These are phyloP conservation scores for Erythrocercus mccallii DNA, from an alignment of 2,113 vertebrate species.

Conservation along the genomic window DNA sequence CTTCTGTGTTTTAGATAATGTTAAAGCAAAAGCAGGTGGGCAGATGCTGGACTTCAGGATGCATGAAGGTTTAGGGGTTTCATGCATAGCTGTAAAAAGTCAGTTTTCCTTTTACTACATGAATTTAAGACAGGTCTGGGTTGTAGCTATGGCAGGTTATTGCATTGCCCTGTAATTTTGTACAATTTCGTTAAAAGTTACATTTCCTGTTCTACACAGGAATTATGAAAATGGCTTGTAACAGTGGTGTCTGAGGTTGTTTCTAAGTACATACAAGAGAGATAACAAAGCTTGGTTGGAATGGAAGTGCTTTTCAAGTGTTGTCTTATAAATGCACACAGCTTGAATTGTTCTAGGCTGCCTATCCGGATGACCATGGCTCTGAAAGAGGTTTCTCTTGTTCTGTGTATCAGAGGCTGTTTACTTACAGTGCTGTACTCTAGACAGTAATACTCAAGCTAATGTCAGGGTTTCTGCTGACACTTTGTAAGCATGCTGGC, in stretches of 20 bases:
- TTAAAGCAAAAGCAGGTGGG: neutral
- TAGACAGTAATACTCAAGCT: neutral
- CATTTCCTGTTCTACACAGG: neutral
- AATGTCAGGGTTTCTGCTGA: neutral
- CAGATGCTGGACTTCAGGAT: neutral
- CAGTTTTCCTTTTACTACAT: neutral
- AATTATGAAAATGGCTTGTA: neutral
- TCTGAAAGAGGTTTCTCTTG: neutral
- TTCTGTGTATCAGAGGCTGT: neutral
- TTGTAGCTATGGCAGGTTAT: neutral
- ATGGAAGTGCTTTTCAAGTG: neutral
- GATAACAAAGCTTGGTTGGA: neutral
- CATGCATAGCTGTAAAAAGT: neutral
- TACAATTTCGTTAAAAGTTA: neutral
- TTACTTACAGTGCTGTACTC: neutral
- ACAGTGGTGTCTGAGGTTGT: neutral
- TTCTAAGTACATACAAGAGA: neutral
- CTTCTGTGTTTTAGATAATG: neutral
- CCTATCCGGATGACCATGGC: neutral
- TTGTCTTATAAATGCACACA: neutral
- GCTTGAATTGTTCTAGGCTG: neutral
- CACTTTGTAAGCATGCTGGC: neutral
- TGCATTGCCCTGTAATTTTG: neutral
- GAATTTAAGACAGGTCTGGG: neutral
- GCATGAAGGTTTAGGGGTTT: neutral